phyloP scores from a whole-genome alignment of 2,888 invertebrate genomes.

The Dexiosoma caninum region DNA sequence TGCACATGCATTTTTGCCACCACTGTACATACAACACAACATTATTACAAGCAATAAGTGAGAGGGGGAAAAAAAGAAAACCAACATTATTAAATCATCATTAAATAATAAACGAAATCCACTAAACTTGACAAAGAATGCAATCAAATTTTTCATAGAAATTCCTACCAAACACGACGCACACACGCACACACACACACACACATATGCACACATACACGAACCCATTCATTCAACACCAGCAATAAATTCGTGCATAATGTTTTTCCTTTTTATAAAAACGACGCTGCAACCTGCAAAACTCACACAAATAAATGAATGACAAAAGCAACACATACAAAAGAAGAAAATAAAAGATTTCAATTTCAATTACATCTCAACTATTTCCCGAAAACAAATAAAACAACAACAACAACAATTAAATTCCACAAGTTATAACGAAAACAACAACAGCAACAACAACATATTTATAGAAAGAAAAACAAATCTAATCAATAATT shows the following conservation, averaged over 20 bases:
- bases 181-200: background rate
- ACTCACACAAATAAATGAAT: background rate
- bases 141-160: background rate
- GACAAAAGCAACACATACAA: background rate
- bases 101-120: background rate
- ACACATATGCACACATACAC: background rate
- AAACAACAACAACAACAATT: background rate
- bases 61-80: background rate
- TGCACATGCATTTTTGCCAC: background rate
- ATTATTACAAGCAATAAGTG: background rate
- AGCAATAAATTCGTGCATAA: background rate
- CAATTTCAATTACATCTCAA: background rate
- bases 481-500: slow-evolving; percentile 23
- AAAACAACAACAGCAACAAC: background rate
- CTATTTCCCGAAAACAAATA: background rate
- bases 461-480: background rate
- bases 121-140: background rate
- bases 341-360: too few species aligned
- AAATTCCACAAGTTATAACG: background rate
- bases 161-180: background rate
- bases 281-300: background rate
- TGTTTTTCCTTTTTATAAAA: background rate
- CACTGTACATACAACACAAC: background rate
- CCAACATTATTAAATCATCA: background rate
- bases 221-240: background rate